Evolutionary conservation across 2,113 vertebrate species (phyloP).

Genomic region (Hemibagrus wyckioides): DNA sequence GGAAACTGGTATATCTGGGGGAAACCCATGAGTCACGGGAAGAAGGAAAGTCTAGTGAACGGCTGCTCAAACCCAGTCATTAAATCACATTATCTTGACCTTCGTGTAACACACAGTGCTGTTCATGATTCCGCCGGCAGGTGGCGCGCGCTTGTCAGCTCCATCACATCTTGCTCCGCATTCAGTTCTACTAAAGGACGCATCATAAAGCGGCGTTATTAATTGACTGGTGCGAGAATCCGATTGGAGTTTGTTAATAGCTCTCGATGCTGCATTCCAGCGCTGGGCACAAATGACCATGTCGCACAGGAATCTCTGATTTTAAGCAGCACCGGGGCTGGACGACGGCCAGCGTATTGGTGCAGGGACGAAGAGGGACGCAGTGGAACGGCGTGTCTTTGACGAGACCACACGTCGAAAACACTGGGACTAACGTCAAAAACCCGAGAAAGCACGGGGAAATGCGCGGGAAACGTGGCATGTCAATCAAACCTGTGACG

Average conservation of each 20-base stretch:
- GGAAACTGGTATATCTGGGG: not conserved
- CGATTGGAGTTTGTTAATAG: conserved; percentile 1
- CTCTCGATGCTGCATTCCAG: not conserved
- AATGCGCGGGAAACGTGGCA: conserved; percentile 15
- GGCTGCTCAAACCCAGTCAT: not conserved
- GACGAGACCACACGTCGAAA: conserved; percentile 33
- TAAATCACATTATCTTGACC: not conserved
- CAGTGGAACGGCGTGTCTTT: conserved; percentile 44
- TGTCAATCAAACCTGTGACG: conserved; percentile 47
- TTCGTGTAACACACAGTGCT: not conserved
- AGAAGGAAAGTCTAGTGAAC: not conserved
- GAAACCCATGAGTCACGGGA: not conserved
- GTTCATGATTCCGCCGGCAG: not conserved
- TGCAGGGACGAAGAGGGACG: conserved; percentile 46
- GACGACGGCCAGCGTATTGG: conserved; percentile 47
- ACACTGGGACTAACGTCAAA: not conserved
- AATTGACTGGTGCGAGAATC: conserved; percentile 5
- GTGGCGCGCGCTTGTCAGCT: not conserved
- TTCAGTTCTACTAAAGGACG: not conserved
- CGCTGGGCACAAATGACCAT: not conserved
- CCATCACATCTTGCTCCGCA: not conserved
- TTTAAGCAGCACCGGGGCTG: conserved; percentile 16
- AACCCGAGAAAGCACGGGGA: not conserved
- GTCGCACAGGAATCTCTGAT: not conserved
- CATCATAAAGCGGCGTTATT: conserved; percentile 19